These are phyloP conservation scores for Andricus quercusramuli DNA, from an alignment of 2,888 invertebrate genomes.

Conservation along the genomic window DNA sequence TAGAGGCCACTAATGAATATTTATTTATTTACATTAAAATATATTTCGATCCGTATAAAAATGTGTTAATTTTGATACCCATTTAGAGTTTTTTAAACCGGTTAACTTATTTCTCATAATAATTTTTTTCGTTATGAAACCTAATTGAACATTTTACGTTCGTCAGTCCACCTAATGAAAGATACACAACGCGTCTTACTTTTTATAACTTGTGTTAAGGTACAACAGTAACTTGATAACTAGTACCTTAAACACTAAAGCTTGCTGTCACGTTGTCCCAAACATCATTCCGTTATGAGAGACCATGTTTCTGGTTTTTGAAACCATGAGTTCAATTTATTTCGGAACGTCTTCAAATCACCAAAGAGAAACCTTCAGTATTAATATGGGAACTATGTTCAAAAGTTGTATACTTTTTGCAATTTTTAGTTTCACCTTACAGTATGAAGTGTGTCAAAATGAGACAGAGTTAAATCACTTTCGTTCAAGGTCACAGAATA, in stretches of 20 bases:
- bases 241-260: background rate
- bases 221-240: constrained; percentile 4
- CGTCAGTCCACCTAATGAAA: background rate
- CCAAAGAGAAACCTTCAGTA: background rate
- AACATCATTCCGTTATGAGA: background rate
- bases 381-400: background rate
- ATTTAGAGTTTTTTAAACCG: too few relatives aligned
- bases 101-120: too few relatives aligned
- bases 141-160: too few relatives aligned
- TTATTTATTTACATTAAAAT: too few relatives aligned
- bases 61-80: too few relatives aligned
- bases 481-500: background rate
- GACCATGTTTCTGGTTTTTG: background rate
- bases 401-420: background rate
- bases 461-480: background rate
- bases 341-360: background rate
- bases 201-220: background rate
- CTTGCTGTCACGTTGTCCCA: background rate
- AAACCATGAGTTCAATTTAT: background rate
- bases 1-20: too few relatives aligned
- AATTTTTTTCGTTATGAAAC: too few relatives aligned
- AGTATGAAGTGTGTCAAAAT: constrained; percentile 42
- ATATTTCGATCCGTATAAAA: too few relatives aligned
- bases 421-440: background rate
- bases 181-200: background rate